phyloP scores from a whole-genome alignment of 2,113 vertebrate species.

The Zapornia atra region DNA sequence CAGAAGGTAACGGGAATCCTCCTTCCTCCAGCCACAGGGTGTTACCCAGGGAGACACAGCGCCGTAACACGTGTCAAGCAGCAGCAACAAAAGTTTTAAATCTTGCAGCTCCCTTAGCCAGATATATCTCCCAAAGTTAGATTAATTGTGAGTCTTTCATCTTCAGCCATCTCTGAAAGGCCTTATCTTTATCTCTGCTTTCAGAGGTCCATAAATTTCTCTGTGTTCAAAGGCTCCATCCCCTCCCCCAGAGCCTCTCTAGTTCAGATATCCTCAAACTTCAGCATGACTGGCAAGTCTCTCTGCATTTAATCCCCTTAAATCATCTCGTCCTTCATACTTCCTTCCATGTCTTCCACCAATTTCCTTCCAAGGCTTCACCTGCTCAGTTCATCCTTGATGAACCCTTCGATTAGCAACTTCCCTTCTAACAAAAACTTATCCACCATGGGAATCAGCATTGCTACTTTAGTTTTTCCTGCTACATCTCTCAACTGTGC shows the following conservation, averaged over 20 bases:
- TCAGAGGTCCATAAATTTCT: slow-evolving; percentile 64
- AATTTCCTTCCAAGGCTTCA: not conserved
- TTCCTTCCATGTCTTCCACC: not conserved
- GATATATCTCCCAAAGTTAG: slow-evolving; percentile 56
- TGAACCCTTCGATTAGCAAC: not conserved
- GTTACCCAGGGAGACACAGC: slow-evolving; percentile 8
- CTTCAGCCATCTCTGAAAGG: slow-evolving; percentile 57
- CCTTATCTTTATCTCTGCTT: slow-evolving; percentile 67
- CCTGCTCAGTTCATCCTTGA: not conserved
- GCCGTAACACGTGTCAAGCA: not conserved
- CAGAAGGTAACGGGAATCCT: not conserved
- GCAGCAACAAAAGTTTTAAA: slow-evolving; percentile 56
- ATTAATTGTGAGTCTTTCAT: slow-evolving; percentile 68
- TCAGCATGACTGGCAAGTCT: not conserved
- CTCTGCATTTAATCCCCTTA: not conserved
- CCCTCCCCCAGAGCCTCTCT: slow-evolving; percentile 12
- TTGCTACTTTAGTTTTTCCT: not conserved
- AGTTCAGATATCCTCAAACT: slow-evolving; percentile 18
- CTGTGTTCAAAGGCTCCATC: slow-evolving; percentile 46
- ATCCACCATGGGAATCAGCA: not conserved
- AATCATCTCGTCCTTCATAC: not conserved
- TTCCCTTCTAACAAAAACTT: not conserved
- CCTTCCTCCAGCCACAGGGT: slow-evolving; percentile 2
- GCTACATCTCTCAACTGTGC: not conserved
- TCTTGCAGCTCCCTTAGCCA: slow-evolving; percentile 47